Evolutionary conservation across 2,113 vertebrate genomes (phyloP).

Genomic region (Prionailurus viverrinus): DNA sequence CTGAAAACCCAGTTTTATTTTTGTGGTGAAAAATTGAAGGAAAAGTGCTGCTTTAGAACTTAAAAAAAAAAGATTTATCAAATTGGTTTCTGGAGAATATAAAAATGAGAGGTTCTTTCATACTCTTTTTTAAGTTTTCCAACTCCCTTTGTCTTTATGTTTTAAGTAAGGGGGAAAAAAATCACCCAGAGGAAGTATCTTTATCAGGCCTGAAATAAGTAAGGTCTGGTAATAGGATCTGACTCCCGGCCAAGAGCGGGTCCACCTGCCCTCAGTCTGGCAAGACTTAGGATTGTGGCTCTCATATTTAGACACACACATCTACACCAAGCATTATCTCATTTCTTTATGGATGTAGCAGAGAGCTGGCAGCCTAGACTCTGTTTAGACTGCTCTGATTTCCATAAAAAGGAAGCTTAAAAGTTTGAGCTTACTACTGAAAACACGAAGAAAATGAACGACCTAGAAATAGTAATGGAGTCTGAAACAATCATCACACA

Average conservation of each 20-base stretch:
- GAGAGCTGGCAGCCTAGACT: constrained; percentile 69
- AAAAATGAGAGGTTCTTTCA: constrained; percentile 48
- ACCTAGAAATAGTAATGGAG: constrained; percentile 76
- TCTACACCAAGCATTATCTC: constrained; percentile 10
- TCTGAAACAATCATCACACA: constrained; percentile 65
- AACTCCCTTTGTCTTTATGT: constrained; percentile 40
- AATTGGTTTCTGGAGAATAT: constrained; percentile 51
- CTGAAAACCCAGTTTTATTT: constrained; percentile 53
- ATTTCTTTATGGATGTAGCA: constrained; percentile 64
- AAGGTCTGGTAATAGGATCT: constrained; percentile 28
- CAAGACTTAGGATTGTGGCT: not conserved
- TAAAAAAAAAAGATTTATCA: not conserved
- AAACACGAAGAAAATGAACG: constrained; percentile 80
- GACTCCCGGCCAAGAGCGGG: constrained; percentile 22
- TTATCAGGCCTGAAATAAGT: constrained; percentile 69
- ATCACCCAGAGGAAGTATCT: constrained; percentile 46
- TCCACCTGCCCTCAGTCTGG: constrained; percentile 58
- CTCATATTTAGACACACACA: not conserved
- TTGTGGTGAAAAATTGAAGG: constrained; percentile 27
- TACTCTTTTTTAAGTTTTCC: constrained; percentile 26
- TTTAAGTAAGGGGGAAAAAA: not conserved
- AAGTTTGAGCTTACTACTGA: constrained; percentile 78
- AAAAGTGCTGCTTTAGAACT: constrained; percentile 22
- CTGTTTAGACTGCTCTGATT: constrained; percentile 80
- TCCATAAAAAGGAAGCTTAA: constrained; percentile 79